phyloP scores from a whole-genome alignment of 2,113 vertebrate genomes.

The Thamnophis sirtalis region DNA sequence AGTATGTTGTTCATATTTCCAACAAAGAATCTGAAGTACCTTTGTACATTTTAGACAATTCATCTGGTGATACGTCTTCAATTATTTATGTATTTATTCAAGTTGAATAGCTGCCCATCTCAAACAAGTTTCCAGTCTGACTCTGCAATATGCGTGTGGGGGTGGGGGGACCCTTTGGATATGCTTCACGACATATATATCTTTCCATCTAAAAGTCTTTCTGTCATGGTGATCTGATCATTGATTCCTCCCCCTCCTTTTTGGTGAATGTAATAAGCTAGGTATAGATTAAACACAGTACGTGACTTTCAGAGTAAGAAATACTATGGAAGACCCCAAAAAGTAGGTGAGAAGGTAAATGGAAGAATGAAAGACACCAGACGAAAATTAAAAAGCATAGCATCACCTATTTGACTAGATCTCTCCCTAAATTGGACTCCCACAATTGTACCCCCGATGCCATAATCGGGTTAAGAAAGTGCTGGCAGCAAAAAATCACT shows the following conservation, averaged over 20 bases:
- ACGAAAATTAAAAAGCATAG: background rate
- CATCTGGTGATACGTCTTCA: background rate
- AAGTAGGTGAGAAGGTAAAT: background rate
- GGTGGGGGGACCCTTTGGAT: background rate
- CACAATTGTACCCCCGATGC: background rate
- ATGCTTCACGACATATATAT: background rate
- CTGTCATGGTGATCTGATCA: background rate
- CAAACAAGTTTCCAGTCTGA: background rate
- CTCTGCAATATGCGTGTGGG: background rate
- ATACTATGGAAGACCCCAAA: background rate
- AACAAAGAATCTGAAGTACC: background rate
- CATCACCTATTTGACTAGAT: background rate
- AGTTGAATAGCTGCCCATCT: too few relatives aligned
- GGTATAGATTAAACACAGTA: background rate
- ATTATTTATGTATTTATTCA: background rate
- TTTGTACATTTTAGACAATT: background rate
- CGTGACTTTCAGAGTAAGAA: background rate
- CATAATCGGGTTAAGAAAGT: background rate
- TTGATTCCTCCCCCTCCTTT: background rate
- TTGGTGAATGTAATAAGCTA: background rate
- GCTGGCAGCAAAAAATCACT: background rate
- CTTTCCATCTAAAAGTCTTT: background rate
- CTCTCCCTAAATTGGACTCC: background rate
- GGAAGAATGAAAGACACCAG: background rate
- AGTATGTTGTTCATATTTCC: background rate